These are phyloP conservation scores for Gallinago stenura DNA, from an alignment of 2,797 vertebrate species.

Conservation along the genomic window DNA sequence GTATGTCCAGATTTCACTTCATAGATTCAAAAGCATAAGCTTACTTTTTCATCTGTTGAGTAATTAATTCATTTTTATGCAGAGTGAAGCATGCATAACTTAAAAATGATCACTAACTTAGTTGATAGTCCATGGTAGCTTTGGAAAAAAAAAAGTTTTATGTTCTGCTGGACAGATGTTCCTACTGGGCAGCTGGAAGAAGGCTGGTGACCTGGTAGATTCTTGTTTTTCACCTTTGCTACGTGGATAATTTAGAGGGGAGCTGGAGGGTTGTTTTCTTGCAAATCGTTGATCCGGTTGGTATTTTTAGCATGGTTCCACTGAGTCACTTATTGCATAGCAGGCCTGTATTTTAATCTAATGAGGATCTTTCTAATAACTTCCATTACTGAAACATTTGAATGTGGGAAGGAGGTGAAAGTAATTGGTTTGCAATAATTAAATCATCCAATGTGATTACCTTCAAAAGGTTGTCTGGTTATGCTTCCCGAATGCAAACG, in stretches of 20 bases:
- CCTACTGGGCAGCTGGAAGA: neutral
- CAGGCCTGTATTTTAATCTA: slow-evolving; percentile 5
- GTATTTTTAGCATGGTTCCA: neutral
- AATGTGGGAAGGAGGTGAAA: slow-evolving; percentile 39
- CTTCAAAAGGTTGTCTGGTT: slow-evolving; percentile 43
- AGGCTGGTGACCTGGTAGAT: neutral
- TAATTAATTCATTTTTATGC: neutral
- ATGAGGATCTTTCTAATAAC: slow-evolving; percentile 23
- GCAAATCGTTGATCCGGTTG: neutral
- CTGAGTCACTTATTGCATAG: neutral
- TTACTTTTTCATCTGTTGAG: neutral
- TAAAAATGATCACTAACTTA: neutral
- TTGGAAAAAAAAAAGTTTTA: neutral
- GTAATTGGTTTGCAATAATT: slow-evolving; percentile 53
- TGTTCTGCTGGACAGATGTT: neutral
- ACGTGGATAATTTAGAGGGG: neutral
- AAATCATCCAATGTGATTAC: slow-evolving; percentile 11
- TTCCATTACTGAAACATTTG: slow-evolving; percentile 33
- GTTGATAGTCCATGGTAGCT: neutral
- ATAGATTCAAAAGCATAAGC: neutral
- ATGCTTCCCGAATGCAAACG: neutral
- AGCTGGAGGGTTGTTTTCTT: neutral
- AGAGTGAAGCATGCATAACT: neutral
- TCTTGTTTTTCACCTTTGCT: neutral
- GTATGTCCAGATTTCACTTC: neutral